These are phyloP conservation scores for Poliocrania exsul DNA, from an alignment of 2,797 vertebrate genomes.

Conservation along the genomic window DNA sequence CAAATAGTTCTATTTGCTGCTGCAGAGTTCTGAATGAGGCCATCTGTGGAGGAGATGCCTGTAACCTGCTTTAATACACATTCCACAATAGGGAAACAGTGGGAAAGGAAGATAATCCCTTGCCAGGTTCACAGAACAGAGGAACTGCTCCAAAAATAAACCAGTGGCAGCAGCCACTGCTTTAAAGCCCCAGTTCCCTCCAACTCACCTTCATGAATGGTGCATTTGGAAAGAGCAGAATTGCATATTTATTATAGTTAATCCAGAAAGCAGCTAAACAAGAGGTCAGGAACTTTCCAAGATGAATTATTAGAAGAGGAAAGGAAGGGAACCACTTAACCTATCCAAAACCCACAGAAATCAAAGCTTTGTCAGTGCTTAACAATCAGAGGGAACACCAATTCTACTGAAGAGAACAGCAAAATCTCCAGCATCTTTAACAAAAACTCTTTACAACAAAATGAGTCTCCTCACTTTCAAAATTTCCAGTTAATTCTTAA, in stretches of 20 bases:
- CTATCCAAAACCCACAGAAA: background rate
- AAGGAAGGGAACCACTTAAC: background rate
- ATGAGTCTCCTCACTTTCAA: background rate
- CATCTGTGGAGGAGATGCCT: background rate
- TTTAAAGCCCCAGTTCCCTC: background rate
- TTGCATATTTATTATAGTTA: background rate
- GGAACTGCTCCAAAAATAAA: conserved; percentile 23
- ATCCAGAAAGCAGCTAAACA: background rate
- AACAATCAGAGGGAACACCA: background rate
- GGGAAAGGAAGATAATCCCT: conserved; percentile 2
- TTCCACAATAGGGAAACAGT: background rate
- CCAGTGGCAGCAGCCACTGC: background rate
- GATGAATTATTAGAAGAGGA: background rate
- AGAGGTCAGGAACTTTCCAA: background rate
- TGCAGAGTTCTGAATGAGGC: conserved; percentile 9
- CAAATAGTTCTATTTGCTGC: background rate
- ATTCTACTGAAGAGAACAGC: background rate
- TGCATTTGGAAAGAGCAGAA: background rate
- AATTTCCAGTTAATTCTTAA: background rate
- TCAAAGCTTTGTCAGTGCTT: background rate
- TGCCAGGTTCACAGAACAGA: background rate
- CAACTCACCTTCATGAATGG: background rate
- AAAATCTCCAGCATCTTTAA: background rate
- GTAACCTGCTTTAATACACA: background rate
- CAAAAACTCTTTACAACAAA: background rate